Base-by-base conservation (phyloP, 2,888 invertebrate species). In the Allacma fusca region DNA sequence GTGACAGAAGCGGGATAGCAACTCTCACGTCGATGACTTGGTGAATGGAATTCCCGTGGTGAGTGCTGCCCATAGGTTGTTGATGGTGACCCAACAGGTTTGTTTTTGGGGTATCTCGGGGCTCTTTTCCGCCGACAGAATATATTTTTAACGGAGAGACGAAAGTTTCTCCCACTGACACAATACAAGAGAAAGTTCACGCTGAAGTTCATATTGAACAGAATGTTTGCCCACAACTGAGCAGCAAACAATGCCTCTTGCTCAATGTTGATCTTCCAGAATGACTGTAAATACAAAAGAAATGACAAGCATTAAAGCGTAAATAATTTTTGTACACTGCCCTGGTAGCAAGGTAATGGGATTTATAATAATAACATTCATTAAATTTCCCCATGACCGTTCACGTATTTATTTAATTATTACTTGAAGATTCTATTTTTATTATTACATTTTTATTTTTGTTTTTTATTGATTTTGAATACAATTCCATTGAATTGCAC, bases 131-230 rank as follows among this genome's bases (percentile, higher is more conserved):
- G 64, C 23, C 65, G 40, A 24, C 77, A 77, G 59, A 75, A 81
- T 26, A 83, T 76, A 72, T 74, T 79, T 43, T 68, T 57, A 1
- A 91, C 87, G 0, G 90, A 91, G 40, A 89, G 89, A 76, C 94
- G 88, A 87, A 94, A 94, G 88, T 94, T 94, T 85, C 92, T 92
- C 0, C 94, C 94, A 84, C 91, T 91, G 68, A 92, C 89, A 87
- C 94, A 94, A 87, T 95, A 95, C 64, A 95, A 88, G 1, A 91
- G 89, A 86, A 94, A 94, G 87, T 94, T 94, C 76, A 94, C 92
- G 57, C 93, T 93, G 85, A 93, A 95, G 87, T 94, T 94, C 7
- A 92, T 92, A 85, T 93, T 90, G 87, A 93, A 95, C 68, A 94
- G 88, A 81, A 91, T 87, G 80, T 91, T 89, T 12, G 82, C 74